These are phyloP conservation scores for Smutsia temminckii DNA, from an alignment of 2,797 vertebrate genomes.

Conservation along the genomic window DNA sequence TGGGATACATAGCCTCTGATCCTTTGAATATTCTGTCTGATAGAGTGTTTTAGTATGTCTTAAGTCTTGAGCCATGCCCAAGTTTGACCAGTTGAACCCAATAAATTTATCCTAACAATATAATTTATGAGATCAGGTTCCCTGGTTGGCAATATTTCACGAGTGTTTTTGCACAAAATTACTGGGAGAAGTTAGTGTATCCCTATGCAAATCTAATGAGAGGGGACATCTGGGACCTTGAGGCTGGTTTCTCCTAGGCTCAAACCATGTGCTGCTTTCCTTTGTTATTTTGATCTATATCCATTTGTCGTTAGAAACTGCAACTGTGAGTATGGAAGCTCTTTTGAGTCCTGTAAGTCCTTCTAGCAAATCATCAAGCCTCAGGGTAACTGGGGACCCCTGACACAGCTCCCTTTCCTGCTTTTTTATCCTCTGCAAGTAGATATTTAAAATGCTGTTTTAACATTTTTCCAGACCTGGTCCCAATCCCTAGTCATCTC, in stretches of 20 bases:
- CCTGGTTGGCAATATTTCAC: neutral
- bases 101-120: neutral
- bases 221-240: neutral
- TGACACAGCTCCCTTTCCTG: neutral
- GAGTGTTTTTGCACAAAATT: neutral
- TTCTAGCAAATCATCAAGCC: neutral
- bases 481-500: neutral
- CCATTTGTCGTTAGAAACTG: neutral
- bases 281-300: neutral
- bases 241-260: neutral
- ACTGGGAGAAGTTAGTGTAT: neutral
- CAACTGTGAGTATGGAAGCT: neutral
- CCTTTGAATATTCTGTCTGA: neutral
- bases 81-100: neutral
- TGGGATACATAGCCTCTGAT: neutral
- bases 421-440: neutral
- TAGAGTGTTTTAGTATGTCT: neutral
- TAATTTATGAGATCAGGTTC: neutral
- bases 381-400: neutral
- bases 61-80: neutral
- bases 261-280: neutral
- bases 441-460: neutral
- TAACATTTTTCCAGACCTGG: neutral
- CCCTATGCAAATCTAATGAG: neutral
- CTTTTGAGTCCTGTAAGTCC: neutral